A percentile compares a stretch with the other conserved stretches of the same genome.
phyloP scores from a whole-genome alignment of 2,113 vertebrate species.

The Macrotis lagotis region DNA sequence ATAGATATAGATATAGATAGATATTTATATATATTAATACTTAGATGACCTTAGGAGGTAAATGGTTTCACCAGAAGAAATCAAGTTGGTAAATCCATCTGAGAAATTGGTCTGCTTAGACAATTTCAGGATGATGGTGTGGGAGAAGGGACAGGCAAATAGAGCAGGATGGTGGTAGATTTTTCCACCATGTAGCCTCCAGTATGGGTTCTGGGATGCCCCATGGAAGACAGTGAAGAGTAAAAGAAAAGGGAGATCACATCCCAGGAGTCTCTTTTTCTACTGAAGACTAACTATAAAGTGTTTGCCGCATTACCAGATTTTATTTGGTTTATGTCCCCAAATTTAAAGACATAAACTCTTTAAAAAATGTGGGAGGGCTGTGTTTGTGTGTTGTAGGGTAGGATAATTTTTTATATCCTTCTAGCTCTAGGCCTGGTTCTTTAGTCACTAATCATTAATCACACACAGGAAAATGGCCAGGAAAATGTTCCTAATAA shows the following conservation, averaged over 20 bases:
- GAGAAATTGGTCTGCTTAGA: background rate
- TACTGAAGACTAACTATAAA: background rate
- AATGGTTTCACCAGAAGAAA: background rate
- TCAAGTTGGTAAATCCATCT: background rate
- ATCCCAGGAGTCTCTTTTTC: background rate
- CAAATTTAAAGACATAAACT: background rate
- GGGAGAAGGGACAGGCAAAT: background rate
- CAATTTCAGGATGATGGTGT: background rate
- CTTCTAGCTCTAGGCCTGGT: constrained; percentile 37
- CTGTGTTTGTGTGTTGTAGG: constrained; percentile 44
- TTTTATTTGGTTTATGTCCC: constrained; percentile 29
- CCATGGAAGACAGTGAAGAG: background rate
- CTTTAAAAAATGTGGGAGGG: constrained; percentile 44
- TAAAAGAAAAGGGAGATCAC: background rate
- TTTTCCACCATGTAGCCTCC: background rate
- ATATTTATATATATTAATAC: too few relatives aligned
- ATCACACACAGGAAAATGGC: constrained; percentile 45
- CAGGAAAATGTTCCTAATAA: constrained; percentile 42
- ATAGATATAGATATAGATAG: too few relatives aligned
- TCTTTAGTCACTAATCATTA: constrained; percentile 58
- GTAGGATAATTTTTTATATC: constrained; percentile 61
- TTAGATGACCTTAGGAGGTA: background rate
- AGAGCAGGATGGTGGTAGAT: background rate
- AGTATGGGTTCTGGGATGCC: background rate
- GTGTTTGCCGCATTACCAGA: constrained; percentile 27